phyloP scores from a whole-genome alignment of 1,140 invertebrate species.

The Zaprionus nigranus region DNA sequence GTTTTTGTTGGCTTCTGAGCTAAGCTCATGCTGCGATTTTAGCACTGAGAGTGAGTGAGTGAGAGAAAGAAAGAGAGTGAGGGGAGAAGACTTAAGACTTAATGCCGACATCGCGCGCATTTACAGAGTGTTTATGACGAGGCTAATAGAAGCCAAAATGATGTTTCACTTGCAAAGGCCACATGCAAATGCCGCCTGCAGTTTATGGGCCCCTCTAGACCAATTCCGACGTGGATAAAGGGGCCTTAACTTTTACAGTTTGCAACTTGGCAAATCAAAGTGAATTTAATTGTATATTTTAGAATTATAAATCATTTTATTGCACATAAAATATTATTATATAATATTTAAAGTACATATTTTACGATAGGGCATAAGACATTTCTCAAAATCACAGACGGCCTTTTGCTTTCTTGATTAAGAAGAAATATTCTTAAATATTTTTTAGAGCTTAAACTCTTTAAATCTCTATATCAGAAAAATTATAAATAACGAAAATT shows the following conservation, averaged over 20 bases:
- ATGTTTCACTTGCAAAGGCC: conserved; percentile 17
- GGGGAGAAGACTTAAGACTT: conserved; percentile 55
- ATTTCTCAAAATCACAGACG: neutral
- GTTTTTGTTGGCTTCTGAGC: conserved; percentile 42
- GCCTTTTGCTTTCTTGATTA: too few species aligned
- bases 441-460: too few species aligned
- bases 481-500: too few species aligned
- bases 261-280: neutral
- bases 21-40: conserved; percentile 69
- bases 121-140: conserved; percentile 71
- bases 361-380: neutral
- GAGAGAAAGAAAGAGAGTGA: neutral
- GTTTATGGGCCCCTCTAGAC: neutral
- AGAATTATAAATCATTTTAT: neutral
- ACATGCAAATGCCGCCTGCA: neutral
- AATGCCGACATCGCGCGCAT: conserved; percentile 47
- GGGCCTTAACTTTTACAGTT: neutral
- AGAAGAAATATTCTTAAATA: too few species aligned
- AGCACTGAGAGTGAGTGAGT: conserved; percentile 24
- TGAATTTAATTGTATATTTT: neutral
- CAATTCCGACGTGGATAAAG: neutral
- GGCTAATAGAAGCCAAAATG: conserved; percentile 46
- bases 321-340: neutral
- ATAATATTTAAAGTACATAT: neutral
- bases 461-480: too few species aligned